Evolutionary conservation across 2,797 vertebrate genomes (phyloP).

Genomic region (Pseudomugil gertrudae): DNA sequence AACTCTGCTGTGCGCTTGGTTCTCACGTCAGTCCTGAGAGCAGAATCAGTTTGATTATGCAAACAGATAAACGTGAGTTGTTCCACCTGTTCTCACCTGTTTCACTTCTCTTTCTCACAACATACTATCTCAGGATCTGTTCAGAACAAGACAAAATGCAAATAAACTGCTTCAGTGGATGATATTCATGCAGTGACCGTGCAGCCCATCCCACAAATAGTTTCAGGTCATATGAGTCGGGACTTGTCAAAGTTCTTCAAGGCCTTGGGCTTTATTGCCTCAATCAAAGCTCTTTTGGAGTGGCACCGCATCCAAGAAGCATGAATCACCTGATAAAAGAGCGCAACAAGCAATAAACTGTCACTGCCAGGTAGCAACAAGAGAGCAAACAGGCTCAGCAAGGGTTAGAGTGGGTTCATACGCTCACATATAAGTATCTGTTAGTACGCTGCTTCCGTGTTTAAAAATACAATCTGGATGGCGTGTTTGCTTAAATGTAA

Average conservation of each 20-base stretch:
- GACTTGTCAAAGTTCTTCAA: constrained; percentile 58
- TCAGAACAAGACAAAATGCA: background rate
- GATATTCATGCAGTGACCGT: background rate
- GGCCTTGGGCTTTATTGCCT: constrained; percentile 65
- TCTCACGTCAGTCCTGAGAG: constrained; percentile 29
- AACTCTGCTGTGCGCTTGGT: background rate
- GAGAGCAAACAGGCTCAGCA: constrained; percentile 15
- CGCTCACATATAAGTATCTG: background rate
- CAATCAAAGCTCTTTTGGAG: constrained; percentile 60
- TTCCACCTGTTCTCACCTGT: background rate
- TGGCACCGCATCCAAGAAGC: constrained; percentile 54
- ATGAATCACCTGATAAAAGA: constrained; percentile 68
- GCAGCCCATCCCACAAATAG: constrained; percentile 16
- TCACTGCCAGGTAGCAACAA: constrained; percentile 36
- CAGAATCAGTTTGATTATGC: constrained; percentile 12
- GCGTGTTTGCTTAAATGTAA: constrained; percentile 20
- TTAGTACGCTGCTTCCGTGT: background rate
- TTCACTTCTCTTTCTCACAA: background rate
- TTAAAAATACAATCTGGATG: constrained; percentile 22
- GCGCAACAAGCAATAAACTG: constrained; percentile 43
- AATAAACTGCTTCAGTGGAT: background rate
- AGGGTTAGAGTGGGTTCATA: background rate
- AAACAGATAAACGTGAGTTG: background rate
- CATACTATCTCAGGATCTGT: background rate
- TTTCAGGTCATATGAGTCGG: constrained; percentile 25